phyloP scores from a whole-genome alignment of 2,797 vertebrate species.

The Tragopan temminckii region DNA sequence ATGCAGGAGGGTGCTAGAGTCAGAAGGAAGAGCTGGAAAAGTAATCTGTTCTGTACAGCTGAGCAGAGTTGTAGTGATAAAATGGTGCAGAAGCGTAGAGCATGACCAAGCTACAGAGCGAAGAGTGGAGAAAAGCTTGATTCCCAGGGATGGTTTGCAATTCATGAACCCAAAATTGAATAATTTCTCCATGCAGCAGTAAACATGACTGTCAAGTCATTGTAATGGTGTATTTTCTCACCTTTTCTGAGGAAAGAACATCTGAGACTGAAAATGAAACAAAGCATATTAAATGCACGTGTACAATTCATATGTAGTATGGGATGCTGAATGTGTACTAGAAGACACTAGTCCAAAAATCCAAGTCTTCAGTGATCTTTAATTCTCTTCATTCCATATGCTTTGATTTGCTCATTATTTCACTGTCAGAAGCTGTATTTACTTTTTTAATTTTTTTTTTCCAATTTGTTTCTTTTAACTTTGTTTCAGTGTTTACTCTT shows the following conservation, averaged over 20 bases:
- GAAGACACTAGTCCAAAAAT: neutral
- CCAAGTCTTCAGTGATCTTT: neutral
- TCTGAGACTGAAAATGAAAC: neutral
- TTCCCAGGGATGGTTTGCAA: neutral
- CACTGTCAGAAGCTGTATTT: neutral
- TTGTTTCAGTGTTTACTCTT: neutral
- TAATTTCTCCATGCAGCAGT: neutral
- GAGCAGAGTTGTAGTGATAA: neutral
- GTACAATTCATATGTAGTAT: neutral
- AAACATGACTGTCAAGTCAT: neutral
- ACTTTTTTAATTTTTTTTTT: neutral
- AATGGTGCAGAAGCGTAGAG: neutral
- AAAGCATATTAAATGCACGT: neutral
- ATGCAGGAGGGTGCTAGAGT: neutral
- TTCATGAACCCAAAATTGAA: neutral
- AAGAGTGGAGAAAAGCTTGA: neutral
- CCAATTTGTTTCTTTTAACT: too few species aligned
- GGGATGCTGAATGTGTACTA: neutral
- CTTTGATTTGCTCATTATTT: neutral
- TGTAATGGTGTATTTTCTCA: neutral
- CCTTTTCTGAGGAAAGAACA: neutral
- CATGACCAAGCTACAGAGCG: neutral
- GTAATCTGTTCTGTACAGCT: neutral
- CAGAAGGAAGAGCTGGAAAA: neutral
- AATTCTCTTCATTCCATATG: neutral